Base-by-base conservation (phyloP, 2,888 invertebrate genomes). In the Lacanobia wlatinum region DNA sequence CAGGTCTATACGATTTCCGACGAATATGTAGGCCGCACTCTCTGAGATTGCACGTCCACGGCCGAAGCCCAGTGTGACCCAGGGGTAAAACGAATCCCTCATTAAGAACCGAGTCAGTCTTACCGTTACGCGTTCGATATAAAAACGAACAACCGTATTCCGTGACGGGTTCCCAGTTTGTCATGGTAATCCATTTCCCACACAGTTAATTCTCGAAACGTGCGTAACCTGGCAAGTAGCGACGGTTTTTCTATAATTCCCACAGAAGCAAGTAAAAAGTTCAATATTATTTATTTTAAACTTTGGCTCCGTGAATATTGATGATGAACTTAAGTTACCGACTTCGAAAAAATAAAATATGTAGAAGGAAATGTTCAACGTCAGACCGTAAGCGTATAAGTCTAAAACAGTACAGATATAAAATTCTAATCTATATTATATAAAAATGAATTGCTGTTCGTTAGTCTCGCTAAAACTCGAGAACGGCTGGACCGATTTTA, bases 101-200 rank as follows among this genome's bases (percentile, higher is more conserved):
- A 76, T 70, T 66, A 70, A 63, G 59, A 67, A 52, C 62, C 52
- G 34, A 66, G 46, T 28, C 52, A 23, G 40, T 23, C 10, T 58
- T 52, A 48, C 61, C 58, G 62, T 66, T 69, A 72, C 59, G 23
- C 48, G 55, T 60, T 65, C 61, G 38, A 60, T 58, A 80, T 58
- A 72, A 76, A 84, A 84, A 75, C 74, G 59, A 60, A 69, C 53
- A 67, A 74, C 68, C 55, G 69, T 64, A 67, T 66, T 70, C 14
- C 78, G 66, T 73, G 75, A 61, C 83, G 76, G 73, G 81, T 77
- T 80, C 83, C 70, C 65, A 75, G 72, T 84, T 83, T 78, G 71
- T 76, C 82, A 84, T 74, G 73, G 67, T 84, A 84, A 83, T 83
- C 83, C 76, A 73, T 79, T 84, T 81, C 78, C 68, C 76, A 76